Percentiles rank a stretch among this genome's conserved stretches.
These are phyloP conservation scores for Rhombomys opimus DNA, from an alignment of 2,113 vertebrate species.

Conservation along the genomic window DNA sequence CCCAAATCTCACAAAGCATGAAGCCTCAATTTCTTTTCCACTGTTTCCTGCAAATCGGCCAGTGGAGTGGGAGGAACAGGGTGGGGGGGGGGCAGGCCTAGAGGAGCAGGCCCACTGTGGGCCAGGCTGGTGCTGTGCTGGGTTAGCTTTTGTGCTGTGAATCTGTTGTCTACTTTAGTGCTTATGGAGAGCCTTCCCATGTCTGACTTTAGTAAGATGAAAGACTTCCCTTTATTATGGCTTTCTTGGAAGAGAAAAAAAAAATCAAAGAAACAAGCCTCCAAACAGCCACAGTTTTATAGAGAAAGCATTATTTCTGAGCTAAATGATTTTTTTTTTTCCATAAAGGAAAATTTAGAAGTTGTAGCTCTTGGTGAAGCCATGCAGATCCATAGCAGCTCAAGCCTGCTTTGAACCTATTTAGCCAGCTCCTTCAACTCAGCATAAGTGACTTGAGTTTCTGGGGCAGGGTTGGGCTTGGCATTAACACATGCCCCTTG, in stretches of 20 bases:
- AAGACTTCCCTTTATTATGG: slow-evolving; percentile 63
- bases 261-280: slow-evolving; percentile 63
- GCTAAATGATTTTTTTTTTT: slow-evolving; percentile 69
- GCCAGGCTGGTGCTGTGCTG: not conserved
- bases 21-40: not conserved
- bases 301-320: slow-evolving; percentile 73
- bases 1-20: rapidly evolving
- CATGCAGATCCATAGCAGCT: slow-evolving; percentile 6
- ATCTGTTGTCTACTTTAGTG: slow-evolving; percentile 44
- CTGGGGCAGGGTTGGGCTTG: not conserved
- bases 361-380: slow-evolving; percentile 64
- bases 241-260: slow-evolving; percentile 60
- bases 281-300: slow-evolving; percentile 63
- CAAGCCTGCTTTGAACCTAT: slow-evolving; percentile 20
- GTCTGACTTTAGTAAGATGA: slow-evolving; percentile 65
- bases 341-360: slow-evolving; percentile 72
- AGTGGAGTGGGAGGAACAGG: not conserved
- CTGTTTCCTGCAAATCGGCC: rapidly evolving
- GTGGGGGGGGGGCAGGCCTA: not conserved
- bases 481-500: not conserved
- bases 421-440: slow-evolving; percentile 42
- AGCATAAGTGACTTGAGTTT: slow-evolving; percentile 10
- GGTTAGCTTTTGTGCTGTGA: slow-evolving; percentile 6
- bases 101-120: not conserved
- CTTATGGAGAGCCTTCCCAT: slow-evolving; percentile 17